Base-by-base conservation (phyloP, 1,140 invertebrate genomes). In the Hyposmocoma kahamanoa region DNA sequence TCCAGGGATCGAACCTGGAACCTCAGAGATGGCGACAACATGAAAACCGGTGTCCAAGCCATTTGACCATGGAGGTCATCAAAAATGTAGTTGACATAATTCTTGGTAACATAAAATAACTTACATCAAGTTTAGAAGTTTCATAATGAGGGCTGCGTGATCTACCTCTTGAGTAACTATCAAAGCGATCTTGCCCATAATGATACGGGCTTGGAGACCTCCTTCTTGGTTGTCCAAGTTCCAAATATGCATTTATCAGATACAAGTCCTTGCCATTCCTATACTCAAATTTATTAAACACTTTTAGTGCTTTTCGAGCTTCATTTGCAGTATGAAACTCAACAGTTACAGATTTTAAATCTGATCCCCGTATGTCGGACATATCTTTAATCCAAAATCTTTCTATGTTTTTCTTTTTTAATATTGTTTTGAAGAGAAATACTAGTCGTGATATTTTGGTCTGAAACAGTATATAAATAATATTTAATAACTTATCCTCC, bases 41-140 rank as follows among this genome's bases (percentile, higher is more conserved):
- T n/a, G n/a, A n/a, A n/a, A n/a, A n/a, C n/a, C n/a, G n/a, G n/a
- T n/a, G n/a, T n/a, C n/a, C n/a, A n/a, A n/a, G n/a, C n/a, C n/a
- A n/a, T n/a, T n/a, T n/a, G n/a, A n/a, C n/a, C n/a, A n/a, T n/a
- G n/a, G n/a, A n/a, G n/a, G n/a, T n/a, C n/a, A n/a, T n/a, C n/a
- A n/a, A n/a, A n/a, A n/a, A n/a, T n/a, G n/a, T n/a, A n/a, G n/a
- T n/a, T n/a, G n/a, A n/a, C n/a, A n/a, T n/a, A n/a, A n/a, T n/a
- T n/a, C n/a, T n/a, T n/a, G n/a, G n/a, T n/a, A n/a, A n/a, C n/a
- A n/a, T n/a, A n/a, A 28, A 17, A 28, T 17, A 32, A 46, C 45
- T 39, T 47, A 47, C 45, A 19, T 47, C 34, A 19, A 47, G 22
- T 4, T 47, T 39, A 17, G 45, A 39, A 9, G 32, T 21, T 17